phyloP scores from a whole-genome alignment of 2,888 invertebrate species.

The Piscicola geometra region DNA sequence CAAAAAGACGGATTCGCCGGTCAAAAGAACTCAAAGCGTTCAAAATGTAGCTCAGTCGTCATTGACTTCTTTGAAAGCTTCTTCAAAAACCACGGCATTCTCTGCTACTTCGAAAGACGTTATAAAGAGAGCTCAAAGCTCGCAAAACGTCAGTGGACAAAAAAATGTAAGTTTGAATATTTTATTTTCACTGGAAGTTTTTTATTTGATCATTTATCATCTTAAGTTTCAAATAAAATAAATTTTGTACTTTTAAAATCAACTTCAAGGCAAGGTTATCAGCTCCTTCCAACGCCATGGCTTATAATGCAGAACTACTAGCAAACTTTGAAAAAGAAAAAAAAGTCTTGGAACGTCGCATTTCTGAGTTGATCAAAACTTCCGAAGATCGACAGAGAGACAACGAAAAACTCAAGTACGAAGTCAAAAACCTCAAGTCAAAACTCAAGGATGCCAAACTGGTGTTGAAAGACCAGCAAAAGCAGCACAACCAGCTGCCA shows the following conservation, averaged over 20 bases:
- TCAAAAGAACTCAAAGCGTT: conserved; percentile 52
- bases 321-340: conserved; percentile 57
- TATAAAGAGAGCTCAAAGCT: conserved; percentile 53
- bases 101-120: conserved; percentile 42
- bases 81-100: conserved; percentile 41
- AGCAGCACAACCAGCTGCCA: conserved; percentile 12
- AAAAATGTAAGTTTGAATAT: conserved; percentile 6
- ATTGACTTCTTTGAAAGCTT: neutral
- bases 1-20: conserved; percentile 48
- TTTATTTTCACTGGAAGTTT: neutral
- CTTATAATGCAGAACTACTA: conserved; percentile 54
- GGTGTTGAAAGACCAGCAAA: conserved; percentile 29
- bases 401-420: conserved; percentile 57
- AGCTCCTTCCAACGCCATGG: conserved; percentile 53
- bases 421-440: conserved; percentile 55
- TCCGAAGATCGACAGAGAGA: conserved; percentile 57
- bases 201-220: neutral
- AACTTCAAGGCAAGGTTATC: conserved; percentile 44
- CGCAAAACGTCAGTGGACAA: conserved; percentile 52
- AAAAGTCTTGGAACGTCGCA: conserved; percentile 53
- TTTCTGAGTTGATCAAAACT: conserved; percentile 56
- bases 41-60: conserved; percentile 47
- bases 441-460: conserved; percentile 40
- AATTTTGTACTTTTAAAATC: neutral
- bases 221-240: no score